Conservation (phyloP, 2,797 vertebrate species). For the Eutrigla gurnardus region DNA sequence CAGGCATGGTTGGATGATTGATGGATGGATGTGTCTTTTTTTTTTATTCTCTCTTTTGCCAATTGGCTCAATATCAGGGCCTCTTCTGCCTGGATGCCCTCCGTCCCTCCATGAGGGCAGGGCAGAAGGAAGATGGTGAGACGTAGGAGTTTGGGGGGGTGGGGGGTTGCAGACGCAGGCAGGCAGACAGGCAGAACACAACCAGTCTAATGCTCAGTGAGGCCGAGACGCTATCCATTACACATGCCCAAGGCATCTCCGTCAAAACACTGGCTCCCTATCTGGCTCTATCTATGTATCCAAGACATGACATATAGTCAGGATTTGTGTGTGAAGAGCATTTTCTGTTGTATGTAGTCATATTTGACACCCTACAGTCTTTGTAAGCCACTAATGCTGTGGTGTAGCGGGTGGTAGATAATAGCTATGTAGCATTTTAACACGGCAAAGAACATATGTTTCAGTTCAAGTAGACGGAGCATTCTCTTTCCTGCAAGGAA, state of each 20-base stretch:
- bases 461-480: neutral
- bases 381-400: slow-evolving; percentile 42
- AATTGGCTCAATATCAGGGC: slow-evolving; percentile 43
- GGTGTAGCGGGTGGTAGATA: slow-evolving; percentile 27
- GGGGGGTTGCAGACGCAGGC: slow-evolving; percentile 15
- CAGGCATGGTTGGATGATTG: slow-evolving; percentile 36
- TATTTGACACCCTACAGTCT: slow-evolving; percentile 27
- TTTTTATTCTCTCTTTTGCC: slow-evolving; percentile 29
- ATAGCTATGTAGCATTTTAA: slow-evolving; percentile 4
- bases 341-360: slow-evolving; percentile 25
- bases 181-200: slow-evolving; percentile 55
- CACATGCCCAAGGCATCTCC: slow-evolving; percentile 64
- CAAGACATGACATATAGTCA: slow-evolving; percentile 28
- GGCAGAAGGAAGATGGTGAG: slow-evolving; percentile 35
- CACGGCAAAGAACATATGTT: neutral
- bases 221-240: slow-evolving; percentile 67
- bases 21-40: slow-evolving; percentile 25
- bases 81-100: slow-evolving; percentile 49
- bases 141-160: neutral
- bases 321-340: slow-evolving; percentile 10
- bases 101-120: neutral
- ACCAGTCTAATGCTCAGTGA: slow-evolving; percentile 71
- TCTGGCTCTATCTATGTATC: slow-evolving; percentile 47
- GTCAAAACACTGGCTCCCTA: slow-evolving; percentile 46
- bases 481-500: neutral